Evolutionary conservation across 1,140 invertebrate genomes (phyloP).

Genomic region (Diabrotica undecimpunctata): DNA sequence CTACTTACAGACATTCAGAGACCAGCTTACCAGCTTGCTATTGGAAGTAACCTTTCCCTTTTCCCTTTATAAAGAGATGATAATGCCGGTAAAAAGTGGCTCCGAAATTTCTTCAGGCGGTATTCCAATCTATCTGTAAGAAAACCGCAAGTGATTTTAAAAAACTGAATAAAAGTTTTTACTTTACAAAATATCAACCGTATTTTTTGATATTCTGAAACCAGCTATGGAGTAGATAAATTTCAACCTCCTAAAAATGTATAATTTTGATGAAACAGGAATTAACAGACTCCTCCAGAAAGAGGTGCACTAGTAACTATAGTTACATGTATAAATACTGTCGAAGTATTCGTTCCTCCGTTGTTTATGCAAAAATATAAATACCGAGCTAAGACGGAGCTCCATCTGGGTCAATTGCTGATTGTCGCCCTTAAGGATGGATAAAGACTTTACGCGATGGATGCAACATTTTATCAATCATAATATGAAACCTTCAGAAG

Average conservation of each 20-base stretch:
- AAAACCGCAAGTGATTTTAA: conserved; percentile 8
- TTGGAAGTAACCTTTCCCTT: conserved; percentile 9
- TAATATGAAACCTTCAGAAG: conserved; percentile 24
- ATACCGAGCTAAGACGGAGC: conserved; percentile 30
- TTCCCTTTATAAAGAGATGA: conserved; percentile 17
- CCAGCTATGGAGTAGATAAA: conserved; percentile 6
- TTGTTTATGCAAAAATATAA: conserved; percentile 42
- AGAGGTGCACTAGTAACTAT: conserved; percentile 38
- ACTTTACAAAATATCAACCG: conserved; percentile 12
- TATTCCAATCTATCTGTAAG: conserved; percentile 17
- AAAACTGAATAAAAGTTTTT: conserved; percentile 10
- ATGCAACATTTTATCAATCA: conserved; percentile 33
- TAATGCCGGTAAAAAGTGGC: conserved; percentile 19
- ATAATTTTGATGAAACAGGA: too few relatives aligned
- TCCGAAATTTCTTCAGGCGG: conserved; percentile 16
- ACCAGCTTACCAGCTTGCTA: conserved; percentile 9
- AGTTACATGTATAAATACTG: conserved; percentile 37
- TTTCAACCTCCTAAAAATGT: background rate
- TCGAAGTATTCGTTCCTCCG: conserved; percentile 39
- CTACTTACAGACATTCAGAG: background rate
- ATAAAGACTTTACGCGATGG: conserved; percentile 34
- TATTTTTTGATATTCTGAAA: conserved; percentile 21
- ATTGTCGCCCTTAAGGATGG: conserved; percentile 38
- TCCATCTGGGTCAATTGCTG: conserved; percentile 37
- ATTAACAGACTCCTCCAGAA: conserved; percentile 37